Conservation (phyloP, 2,113 vertebrate species). For the Halcyon malimbica region DNA sequence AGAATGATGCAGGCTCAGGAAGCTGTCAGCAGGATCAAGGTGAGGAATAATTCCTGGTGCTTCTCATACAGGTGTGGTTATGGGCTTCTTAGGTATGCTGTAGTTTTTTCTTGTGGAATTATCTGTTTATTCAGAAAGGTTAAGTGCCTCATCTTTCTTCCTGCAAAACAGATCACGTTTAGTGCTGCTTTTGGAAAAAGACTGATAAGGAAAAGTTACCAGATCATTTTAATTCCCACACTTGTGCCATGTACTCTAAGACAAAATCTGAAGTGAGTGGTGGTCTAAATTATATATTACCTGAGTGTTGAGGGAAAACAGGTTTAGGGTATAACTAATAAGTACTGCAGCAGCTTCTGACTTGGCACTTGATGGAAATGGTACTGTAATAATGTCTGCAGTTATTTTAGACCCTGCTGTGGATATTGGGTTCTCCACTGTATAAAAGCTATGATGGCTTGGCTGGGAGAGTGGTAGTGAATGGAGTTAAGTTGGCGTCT, state of each 20-base stretch:
- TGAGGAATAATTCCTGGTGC: conserved; percentile 56
- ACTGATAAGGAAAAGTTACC: not conserved
- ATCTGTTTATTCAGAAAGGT: not conserved
- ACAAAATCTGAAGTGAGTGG: not conserved
- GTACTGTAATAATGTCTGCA: not conserved
- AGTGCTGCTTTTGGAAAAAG: not conserved
- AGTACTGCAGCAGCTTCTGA: not conserved
- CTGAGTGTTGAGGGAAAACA: not conserved
- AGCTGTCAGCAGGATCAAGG: conserved; percentile 96
- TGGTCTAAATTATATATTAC: not conserved
- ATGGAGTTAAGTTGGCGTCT: too few species aligned
- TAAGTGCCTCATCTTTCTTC: not conserved
- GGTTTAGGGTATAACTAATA: not conserved
- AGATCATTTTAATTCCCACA: not conserved
- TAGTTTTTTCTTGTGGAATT: not conserved
- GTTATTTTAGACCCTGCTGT: not conserved
- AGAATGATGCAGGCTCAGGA: conserved; percentile 99
- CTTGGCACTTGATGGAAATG: not conserved
- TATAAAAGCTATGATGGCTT: not conserved
- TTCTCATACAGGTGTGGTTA: not conserved
- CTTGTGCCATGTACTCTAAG: not conserved
- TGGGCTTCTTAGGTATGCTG: not conserved
- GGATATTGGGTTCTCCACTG: not conserved
- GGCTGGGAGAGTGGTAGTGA: too few species aligned
- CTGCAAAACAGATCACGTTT: not conserved